Evolutionary conservation across 2,113 vertebrate species (phyloP).

Genomic region (Zingel zingel): DNA sequence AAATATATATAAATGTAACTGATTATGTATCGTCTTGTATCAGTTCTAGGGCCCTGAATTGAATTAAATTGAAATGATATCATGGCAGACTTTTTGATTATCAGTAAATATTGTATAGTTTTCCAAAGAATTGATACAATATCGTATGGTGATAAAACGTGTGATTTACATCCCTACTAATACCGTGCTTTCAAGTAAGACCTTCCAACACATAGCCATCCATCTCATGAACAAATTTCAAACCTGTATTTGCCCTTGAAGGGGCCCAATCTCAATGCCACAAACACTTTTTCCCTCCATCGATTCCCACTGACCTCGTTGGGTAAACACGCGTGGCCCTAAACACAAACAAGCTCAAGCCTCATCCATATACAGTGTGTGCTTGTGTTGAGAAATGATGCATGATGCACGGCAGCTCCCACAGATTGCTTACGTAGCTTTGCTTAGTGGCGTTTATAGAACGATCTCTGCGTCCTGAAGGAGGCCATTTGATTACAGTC

Average conservation of each 20-base stretch:
- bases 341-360: slow-evolving; percentile 61
- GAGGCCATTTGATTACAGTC: slow-evolving; percentile 75
- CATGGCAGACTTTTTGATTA: no score
- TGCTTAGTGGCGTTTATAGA: slow-evolving; percentile 53
- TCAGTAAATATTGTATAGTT: no score
- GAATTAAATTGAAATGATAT: no score
- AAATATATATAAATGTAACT: no score
- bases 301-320: slow-evolving; percentile 56
- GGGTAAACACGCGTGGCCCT: slow-evolving; percentile 60
- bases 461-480: slow-evolving; percentile 48
- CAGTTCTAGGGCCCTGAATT: no score
- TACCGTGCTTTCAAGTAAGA: not conserved
- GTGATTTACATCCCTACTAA: not conserved
- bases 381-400: slow-evolving; percentile 51
- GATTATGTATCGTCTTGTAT: no score
- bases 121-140: no score
- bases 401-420: slow-evolving; percentile 60
- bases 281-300: slow-evolving; percentile 49
- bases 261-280: slow-evolving; percentile 13
- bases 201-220: slow-evolving; percentile 15
- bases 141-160: no score
- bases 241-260: slow-evolving; percentile 51
- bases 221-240: slow-evolving; percentile 29
- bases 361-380: slow-evolving; percentile 45
- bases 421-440: slow-evolving; percentile 68